Conservation (phyloP, 2,888 invertebrate genomes). For the Xylocampa areola region DNA sequence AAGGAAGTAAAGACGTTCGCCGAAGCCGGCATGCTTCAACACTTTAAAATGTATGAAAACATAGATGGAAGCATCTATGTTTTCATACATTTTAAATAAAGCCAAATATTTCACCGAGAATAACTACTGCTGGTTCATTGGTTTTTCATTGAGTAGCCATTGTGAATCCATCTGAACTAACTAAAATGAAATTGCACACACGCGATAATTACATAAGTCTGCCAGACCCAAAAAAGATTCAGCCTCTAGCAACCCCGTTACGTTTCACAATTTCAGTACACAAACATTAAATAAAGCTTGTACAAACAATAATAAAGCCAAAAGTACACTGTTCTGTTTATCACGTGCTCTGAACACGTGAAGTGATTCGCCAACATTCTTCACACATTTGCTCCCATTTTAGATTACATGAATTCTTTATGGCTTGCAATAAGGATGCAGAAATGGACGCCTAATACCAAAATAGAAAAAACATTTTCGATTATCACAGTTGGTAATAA, state of each 20-base stretch:
- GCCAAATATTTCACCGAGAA: too few relatives aligned
- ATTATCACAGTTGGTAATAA: background rate
- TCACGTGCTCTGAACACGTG: conserved; percentile 37
- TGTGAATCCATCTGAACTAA: too few relatives aligned
- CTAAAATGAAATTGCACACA: too few relatives aligned
- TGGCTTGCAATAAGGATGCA: conserved; percentile 24
- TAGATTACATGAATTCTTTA: conserved; percentile 42
- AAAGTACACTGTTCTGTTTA: conserved; percentile 39
- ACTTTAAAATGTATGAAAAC: too few relatives aligned
- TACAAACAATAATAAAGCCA: conserved; percentile 45
- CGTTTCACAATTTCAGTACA: conserved; percentile 21
- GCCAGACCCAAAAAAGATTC: conserved; percentile 18
- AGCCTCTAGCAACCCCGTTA: conserved; percentile 1
- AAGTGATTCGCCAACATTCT: conserved; percentile 27
- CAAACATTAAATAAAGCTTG: conserved; percentile 40
- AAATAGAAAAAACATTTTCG: too few relatives aligned
- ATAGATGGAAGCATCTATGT: too few relatives aligned
- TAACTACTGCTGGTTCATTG: too few relatives aligned
- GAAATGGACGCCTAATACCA: conserved; percentile 8
- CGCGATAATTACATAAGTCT: conserved; percentile 2
- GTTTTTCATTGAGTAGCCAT: too few relatives aligned
- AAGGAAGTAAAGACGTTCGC: too few relatives aligned
- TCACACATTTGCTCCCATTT: conserved; percentile 29
- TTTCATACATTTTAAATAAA: too few relatives aligned
- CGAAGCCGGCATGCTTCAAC: too few relatives aligned